These are phyloP conservation scores for Patagioenas fasciata DNA, from an alignment of 2,113 vertebrate genomes.

Conservation along the genomic window DNA sequence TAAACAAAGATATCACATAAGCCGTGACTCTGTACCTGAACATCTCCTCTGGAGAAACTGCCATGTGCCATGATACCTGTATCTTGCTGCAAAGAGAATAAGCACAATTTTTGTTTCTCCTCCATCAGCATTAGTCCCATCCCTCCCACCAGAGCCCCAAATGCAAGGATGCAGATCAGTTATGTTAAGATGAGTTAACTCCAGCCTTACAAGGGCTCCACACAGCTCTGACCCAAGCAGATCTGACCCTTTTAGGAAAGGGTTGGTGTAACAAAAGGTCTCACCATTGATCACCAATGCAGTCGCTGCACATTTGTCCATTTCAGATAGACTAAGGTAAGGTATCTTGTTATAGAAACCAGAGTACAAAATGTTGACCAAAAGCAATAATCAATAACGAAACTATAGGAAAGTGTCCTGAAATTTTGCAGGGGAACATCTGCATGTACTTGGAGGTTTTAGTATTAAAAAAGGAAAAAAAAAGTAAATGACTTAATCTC, in stretches of 20 bases:
- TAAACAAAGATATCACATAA: not conserved
- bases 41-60: not conserved
- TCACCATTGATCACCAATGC: not conserved
- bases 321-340: not conserved
- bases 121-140: rapidly evolving
- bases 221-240: not conserved
- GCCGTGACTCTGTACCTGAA: not conserved
- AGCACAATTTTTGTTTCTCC: not conserved
- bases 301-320: not conserved
- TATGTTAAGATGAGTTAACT: not conserved
- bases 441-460: not conserved
- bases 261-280: not conserved
- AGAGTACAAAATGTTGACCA: not conserved
- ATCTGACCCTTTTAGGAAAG: not conserved
- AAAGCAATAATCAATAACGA: not conserved
- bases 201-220: rapidly evolving
- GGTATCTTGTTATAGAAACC: not conserved
- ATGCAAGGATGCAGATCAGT: not conserved
- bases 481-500: not conserved
- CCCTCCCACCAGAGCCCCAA: not conserved
- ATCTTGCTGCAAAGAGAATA: rapidly evolving
- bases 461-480: not conserved
- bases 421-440: not conserved
- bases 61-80: rapidly evolving
- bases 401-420: rapidly evolving